Evolutionary conservation across 2,888 invertebrate species (phyloP).

Genomic region (Formica aserva): DNA sequence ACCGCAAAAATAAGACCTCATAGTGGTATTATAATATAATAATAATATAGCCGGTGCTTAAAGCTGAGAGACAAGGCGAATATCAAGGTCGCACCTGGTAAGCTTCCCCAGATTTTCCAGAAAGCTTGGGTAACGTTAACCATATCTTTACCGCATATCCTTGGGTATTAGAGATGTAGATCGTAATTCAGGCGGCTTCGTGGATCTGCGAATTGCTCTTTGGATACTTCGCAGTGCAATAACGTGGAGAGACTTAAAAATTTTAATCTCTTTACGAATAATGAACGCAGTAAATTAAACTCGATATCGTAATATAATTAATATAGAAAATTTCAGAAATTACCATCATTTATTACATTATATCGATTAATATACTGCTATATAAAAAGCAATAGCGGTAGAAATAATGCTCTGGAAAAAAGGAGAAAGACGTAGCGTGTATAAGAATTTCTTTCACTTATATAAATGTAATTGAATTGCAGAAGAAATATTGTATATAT

Average conservation of each 20-base stretch:
- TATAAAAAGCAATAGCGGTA: too few relatives aligned
- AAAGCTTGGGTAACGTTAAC: slow-evolving; percentile 51
- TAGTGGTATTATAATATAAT: slow-evolving; percentile 14
- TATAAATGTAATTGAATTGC: background rate
- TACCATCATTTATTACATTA: background rate
- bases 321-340: background rate
- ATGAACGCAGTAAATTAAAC: background rate
- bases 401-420: background rate
- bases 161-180: slow-evolving; percentile 39
- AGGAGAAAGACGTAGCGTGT: too few relatives aligned
- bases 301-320: background rate
- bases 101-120: slow-evolving; percentile 58
- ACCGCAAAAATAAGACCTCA: background rate
- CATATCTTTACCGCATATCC: slow-evolving; percentile 47
- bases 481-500: background rate
- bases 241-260: background rate
- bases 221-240: background rate
- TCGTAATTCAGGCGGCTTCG: slow-evolving; percentile 28
- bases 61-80: slow-evolving; percentile 45
- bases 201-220: slow-evolving; percentile 26
- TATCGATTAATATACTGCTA: background rate
- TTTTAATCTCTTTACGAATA: background rate
- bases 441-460: background rate
- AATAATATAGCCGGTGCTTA: slow-evolving; percentile 8
- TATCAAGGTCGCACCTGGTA: slow-evolving; percentile 62